phyloP scores from a whole-genome alignment of 2,113 vertebrate genomes.

The Microtus ochrogaster region DNA sequence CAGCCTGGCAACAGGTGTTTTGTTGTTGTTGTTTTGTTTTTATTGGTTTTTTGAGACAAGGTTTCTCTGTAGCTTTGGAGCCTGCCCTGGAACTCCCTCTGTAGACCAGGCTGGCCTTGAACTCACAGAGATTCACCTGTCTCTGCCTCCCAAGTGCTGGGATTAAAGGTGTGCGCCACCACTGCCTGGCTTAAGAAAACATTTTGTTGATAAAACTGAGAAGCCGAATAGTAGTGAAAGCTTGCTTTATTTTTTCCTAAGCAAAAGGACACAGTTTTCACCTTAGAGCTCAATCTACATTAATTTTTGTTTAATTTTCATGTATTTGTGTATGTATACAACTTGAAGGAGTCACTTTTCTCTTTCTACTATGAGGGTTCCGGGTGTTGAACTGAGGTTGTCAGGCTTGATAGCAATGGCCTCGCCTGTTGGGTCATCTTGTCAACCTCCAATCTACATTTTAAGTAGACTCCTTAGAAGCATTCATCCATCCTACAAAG shows the following conservation, averaged over 20 bases:
- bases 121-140: too few species aligned
- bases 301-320: neutral
- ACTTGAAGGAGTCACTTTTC: neutral
- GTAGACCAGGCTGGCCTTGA: too few species aligned
- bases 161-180: too few species aligned
- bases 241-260: neutral
- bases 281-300: neutral
- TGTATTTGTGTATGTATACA: neutral
- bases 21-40: too few species aligned
- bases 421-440: neutral
- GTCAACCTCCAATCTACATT: neutral
- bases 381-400: too few species aligned
- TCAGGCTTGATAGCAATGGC: neutral
- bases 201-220: conserved; percentile 42
- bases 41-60: too few species aligned
- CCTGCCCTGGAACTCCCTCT: too few species aligned
- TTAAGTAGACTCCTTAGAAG: conserved; percentile 10
- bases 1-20: too few species aligned
- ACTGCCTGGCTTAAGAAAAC: neutral
- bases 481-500: neutral
- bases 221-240: neutral
- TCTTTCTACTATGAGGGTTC: neutral
- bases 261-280: neutral
- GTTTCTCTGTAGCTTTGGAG: too few species aligned
- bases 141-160: too few species aligned